Evolutionary conservation across 2,888 invertebrate genomes (phyloP), one percentile per base, ranked within the genome.

Genomic region (Apamea epomidion): DNA sequence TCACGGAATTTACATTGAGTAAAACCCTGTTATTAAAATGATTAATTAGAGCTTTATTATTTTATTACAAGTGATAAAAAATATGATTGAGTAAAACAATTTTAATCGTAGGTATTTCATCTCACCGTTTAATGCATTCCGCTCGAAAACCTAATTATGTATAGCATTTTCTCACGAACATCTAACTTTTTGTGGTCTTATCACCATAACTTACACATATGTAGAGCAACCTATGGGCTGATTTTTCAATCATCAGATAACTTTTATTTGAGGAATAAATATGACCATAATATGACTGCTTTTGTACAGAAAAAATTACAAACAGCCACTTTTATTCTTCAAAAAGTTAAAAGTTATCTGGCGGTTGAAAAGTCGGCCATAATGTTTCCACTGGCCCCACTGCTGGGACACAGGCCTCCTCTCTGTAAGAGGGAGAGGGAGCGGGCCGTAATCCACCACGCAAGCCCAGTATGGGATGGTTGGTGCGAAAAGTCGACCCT

Each of bases 1-100:
- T 58, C 29, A 7, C 48, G 37, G 76, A 83, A 83, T 83, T 45
- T 60, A 29, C 65, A 58, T 60, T 32, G 29, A 42, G 16, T 76
- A 58, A 76, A 60, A 67, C 6, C n/a, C 64, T 37, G 54, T 48
- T 51, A 62, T 18, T 37, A 7, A 58, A 58, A 18, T 48, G 16
- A 75, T 37, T 75, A 48, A 48, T 81, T 51, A 10, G 8, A 37
- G 5, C 21, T n/a, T 21, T 12, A 6, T 37, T 32, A 16, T 81
- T 48, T 77, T n/a, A 74, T n/a, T 75, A 32, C n/a, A 73, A 37
- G 18, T 48, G 7, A 18, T 32, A 51, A 48, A 29, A 74, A 18
- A 45, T 54, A 1, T 21, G 14, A 37, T 16, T 18, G 21, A 10
- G n/a, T 51, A 21, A 74, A 51, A 74, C 32, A 48, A 37, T 74